A percentile compares a stretch with the other conserved stretches of the same genome.
These are phyloP conservation scores for Pristis pectinata DNA, from an alignment of 2,797 vertebrate genomes.

Conservation along the genomic window DNA sequence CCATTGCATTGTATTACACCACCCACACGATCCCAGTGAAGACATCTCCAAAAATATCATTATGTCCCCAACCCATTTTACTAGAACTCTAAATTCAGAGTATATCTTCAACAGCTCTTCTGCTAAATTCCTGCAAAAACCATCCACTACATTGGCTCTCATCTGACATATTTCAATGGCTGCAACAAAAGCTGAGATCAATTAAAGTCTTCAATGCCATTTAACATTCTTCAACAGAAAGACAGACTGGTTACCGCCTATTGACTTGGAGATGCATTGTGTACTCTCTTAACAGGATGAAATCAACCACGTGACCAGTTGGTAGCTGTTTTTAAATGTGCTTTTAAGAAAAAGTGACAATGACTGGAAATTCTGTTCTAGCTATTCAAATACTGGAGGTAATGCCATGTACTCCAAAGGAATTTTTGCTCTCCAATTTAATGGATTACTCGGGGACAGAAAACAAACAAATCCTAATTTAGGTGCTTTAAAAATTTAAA, in stretches of 20 bases:
- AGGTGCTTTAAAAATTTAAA: background rate
- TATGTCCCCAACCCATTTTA: background rate
- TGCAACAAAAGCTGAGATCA: background rate
- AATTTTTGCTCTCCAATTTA: background rate
- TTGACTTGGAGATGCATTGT: background rate
- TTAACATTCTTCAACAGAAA: background rate
- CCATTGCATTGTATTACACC: background rate
- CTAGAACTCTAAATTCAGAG: background rate
- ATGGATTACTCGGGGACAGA: background rate
- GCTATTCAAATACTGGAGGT: background rate
- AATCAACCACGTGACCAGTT: background rate
- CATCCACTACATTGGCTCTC: background rate
- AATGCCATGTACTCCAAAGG: background rate
- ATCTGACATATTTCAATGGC: no score
- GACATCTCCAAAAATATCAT: background rate
- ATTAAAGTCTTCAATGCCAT: background rate
- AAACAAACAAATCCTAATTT: background rate
- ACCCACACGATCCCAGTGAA: background rate
- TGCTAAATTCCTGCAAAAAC: background rate
- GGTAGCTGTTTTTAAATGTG: background rate
- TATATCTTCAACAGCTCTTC: background rate
- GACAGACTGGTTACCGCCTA: no score
- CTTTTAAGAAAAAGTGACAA: background rate
- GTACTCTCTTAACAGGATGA: background rate
- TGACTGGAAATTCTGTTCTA: no score